Evolutionary conservation across 2,113 vertebrate species (phyloP), one percentile per base, ranked within the genome.

Genomic region (Bothrops jararaca): DNA sequence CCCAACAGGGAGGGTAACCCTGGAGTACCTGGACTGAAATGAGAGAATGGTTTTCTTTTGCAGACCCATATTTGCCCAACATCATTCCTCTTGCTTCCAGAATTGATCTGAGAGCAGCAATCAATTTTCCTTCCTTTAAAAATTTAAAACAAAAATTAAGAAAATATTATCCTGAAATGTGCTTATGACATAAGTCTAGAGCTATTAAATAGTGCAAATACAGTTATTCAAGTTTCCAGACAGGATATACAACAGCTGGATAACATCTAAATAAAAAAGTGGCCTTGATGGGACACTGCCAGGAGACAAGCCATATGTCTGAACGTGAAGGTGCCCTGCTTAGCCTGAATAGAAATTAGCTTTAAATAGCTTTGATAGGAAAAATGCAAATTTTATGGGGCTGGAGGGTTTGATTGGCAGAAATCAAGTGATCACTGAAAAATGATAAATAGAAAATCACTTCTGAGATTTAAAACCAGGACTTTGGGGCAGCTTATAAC

Each of bases 1-100:
- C 11, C 29, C 39, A 13, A 39, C 5, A 39, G 26, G n/a, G 85
- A 12, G 6, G 52, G 60, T 6, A 50, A 8, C 39, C 23, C 13
- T 26, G 15, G 10, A 60, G 3, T 12, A 2, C 6, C 13, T 53
- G 22, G 1, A 6, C 1, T 10, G 1, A 9, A 23, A 42, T 5
- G 1, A 60, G 1, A 0, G 1, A 20, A 0, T 6, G 5, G 12
- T 39, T 29, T 15, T 20, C 48, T 54, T 42, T 22, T 0, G 13
- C 0, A 5, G 42, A 1, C 0, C 0, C 1, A 23, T 0, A 13
- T 0, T 2, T 50, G 12, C 48, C 45, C 11, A n/a, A 8, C 26
- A 0, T 0, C 0, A 42, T 11, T 4, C 1, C 0, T 1, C 0
- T 39, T 0, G 23, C 92, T 54, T 74, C 90, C 39, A 2, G 0